Evolutionary conservation across 2,888 invertebrate species (phyloP).

Genomic region (Pemphredon lugubris): DNA sequence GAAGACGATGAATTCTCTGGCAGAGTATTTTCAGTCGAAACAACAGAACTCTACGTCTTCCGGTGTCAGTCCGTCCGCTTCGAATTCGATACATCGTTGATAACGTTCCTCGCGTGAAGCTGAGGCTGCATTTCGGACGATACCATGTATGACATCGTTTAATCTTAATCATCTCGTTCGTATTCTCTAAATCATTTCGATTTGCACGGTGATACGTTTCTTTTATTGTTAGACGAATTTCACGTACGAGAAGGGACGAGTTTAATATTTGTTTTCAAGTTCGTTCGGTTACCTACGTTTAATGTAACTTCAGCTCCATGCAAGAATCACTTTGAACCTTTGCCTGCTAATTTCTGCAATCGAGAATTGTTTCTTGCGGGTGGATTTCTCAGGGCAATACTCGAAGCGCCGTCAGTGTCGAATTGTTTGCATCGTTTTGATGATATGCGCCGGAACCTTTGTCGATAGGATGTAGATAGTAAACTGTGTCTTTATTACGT

Average conservation of each 20-base stretch:
- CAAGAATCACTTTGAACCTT: not conserved
- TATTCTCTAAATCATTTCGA: too few species aligned
- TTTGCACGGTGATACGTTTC: too few species aligned
- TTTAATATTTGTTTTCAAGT: too few species aligned
- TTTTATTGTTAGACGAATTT: too few species aligned
- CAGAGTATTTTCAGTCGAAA: slow-evolving; percentile 88
- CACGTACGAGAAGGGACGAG: too few species aligned
- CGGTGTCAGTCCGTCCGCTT: slow-evolving; percentile 26
- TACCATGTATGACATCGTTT: too few species aligned
- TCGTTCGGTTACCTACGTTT: too few species aligned
- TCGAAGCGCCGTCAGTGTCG: not conserved
- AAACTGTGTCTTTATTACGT: not conserved
- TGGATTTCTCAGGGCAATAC: slow-evolving; percentile 23
- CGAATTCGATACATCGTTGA: slow-evolving; percentile 67
- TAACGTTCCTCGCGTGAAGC: too few species aligned
- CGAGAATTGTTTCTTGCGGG: not conserved
- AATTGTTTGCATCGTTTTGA: not conserved
- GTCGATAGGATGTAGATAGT: not conserved
- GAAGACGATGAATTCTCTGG: slow-evolving; percentile 90
- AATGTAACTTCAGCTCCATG: too few species aligned
- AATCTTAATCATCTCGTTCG: not conserved
- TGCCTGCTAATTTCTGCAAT: not conserved
- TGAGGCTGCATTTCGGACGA: too few species aligned
- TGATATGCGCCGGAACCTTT: slow-evolving; percentile 3
- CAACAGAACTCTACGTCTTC: slow-evolving; percentile 68